Evolutionary conservation across 2,113 vertebrate species (phyloP).

Genomic region (Charina bottae): DNA sequence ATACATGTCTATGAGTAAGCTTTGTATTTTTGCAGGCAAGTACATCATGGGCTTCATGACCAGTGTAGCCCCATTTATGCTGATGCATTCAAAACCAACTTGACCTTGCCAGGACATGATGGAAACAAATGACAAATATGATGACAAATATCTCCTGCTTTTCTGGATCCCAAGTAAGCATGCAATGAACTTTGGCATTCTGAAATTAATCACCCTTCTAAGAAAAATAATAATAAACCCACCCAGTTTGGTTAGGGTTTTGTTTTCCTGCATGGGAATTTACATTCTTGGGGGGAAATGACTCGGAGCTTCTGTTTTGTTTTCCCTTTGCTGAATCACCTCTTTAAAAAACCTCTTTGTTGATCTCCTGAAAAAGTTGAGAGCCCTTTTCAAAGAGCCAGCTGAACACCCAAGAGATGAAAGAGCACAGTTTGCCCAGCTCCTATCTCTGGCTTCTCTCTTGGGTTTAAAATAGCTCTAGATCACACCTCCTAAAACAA

Average conservation of each 20-base stretch:
- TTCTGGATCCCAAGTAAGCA: neutral
- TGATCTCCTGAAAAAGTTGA: conserved; percentile 29
- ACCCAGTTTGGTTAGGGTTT: neutral
- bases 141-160: neutral
- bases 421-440: conserved; percentile 19
- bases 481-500: conserved; percentile 9
- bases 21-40: no score
- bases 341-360: conserved; percentile 47
- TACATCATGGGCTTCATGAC: no score
- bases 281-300: conserved; percentile 28
- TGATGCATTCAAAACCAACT: conserved; percentile 11
- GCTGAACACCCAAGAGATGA: conserved; percentile 35
- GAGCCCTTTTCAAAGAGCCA: conserved; percentile 20
- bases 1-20: no score
- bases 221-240: neutral
- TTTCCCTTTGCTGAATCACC: conserved; percentile 44
- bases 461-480: neutral
- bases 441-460: neutral
- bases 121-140: neutral
- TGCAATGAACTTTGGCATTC: neutral
- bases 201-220: conserved; percentile 15
- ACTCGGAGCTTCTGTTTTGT: neutral
- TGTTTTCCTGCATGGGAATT: conserved; percentile 8
- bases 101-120: conserved; percentile 16
- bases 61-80: no score